These are phyloP conservation scores for Meta bourneti DNA, from an alignment of 2,888 invertebrate genomes.

Conservation along the genomic window DNA sequence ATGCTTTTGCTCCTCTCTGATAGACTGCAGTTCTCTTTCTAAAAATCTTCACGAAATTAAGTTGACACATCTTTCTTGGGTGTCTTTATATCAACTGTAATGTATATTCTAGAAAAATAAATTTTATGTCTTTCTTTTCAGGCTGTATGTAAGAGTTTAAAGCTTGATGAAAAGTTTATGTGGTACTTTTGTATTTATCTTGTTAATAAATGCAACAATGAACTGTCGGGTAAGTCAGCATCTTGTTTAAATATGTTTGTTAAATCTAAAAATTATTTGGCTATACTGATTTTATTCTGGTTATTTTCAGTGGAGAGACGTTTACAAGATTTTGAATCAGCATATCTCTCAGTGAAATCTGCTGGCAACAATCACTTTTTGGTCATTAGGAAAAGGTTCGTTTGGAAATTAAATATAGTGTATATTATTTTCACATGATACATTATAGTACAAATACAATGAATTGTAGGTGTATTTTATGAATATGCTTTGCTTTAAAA, in stretches of 20 bases:
- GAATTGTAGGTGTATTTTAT: too few relatives aligned
- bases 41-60: too few relatives aligned
- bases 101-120: too few relatives aligned
- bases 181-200: slow-evolving; percentile 95
- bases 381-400: slow-evolving; percentile 91
- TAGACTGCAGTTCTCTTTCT: too few relatives aligned
- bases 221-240: slow-evolving; percentile 81
- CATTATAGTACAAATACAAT: too few relatives aligned
- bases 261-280: neutral
- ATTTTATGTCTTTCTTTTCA: slow-evolving; percentile 81
- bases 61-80: too few relatives aligned
- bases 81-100: too few relatives aligned
- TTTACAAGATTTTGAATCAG: slow-evolving; percentile 97
- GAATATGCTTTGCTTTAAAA: too few relatives aligned
- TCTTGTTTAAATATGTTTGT: neutral
- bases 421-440: neutral
- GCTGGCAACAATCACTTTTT: slow-evolving; percentile 86
- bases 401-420: neutral
- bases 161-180: slow-evolving; percentile 88
- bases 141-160: slow-evolving; percentile 90
- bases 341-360: slow-evolving; percentile 93
- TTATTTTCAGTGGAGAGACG: slow-evolving; percentile 87
- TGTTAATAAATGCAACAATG: slow-evolving; percentile 88
- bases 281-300: neutral
- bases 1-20: too few relatives aligned